These are phyloP conservation scores for Porites divaricata DNA, from an alignment of 92 coral and sea anemone genomes.

Conservation along the genomic window DNA sequence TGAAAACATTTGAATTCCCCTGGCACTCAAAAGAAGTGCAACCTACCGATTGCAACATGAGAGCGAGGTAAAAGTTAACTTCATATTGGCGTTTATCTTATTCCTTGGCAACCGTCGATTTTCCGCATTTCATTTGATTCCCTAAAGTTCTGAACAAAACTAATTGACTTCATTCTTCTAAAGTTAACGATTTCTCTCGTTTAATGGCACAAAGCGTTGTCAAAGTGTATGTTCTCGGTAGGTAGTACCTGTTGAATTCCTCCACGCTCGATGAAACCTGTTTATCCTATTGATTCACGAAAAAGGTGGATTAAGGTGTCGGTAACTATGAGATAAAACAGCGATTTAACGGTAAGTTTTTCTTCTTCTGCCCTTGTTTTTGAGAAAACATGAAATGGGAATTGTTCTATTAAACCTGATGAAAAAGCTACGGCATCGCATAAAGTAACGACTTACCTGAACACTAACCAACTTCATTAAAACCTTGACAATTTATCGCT, in stretches of 20 bases:
- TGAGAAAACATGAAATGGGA: background rate
- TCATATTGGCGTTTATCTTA: too few species aligned
- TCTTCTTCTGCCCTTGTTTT: background rate
- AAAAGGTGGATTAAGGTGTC: slow-evolving; percentile 18
- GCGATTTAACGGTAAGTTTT: slow-evolving; percentile 7
- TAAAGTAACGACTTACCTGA: background rate
- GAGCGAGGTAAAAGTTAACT: too few species aligned
- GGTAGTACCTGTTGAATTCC: slow-evolving; percentile 33
- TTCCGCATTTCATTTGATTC: too few species aligned
- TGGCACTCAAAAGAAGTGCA: too few species aligned
- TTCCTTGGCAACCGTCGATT: too few species aligned
- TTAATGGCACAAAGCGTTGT: background rate
- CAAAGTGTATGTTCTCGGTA: slow-evolving; percentile 4
- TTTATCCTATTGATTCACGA: slow-evolving; percentile 5
- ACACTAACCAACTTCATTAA: background rate
- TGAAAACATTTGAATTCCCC: too few species aligned
- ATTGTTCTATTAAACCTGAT: too few species aligned
- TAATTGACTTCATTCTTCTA: too few species aligned
- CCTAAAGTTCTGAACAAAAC: too few species aligned
- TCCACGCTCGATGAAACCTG: slow-evolving; percentile 30
- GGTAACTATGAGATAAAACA: slow-evolving; percentile 5
- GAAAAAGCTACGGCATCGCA: background rate
- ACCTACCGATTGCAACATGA: too few species aligned
- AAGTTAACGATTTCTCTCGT: background rate
- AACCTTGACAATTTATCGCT: background rate